Conservation (phyloP, 1,140 invertebrate genomes). For the Drosophila lowei region DNA sequence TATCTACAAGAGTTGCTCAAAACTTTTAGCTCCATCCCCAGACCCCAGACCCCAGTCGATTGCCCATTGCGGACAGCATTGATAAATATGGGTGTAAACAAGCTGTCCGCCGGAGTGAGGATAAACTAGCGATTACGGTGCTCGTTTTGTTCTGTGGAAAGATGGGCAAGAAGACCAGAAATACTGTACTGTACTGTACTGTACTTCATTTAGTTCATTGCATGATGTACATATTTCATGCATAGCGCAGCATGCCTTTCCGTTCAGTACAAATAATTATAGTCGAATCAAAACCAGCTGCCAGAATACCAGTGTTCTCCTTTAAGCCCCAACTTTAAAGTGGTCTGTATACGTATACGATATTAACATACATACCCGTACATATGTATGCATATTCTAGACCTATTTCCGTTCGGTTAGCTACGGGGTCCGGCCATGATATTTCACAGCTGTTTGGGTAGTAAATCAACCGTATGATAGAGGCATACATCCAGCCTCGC, state of each 20-base stretch:
- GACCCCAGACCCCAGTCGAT: slow-evolving; percentile 10
- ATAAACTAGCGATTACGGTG: slow-evolving; percentile 23
- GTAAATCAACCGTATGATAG: slow-evolving; percentile 69
- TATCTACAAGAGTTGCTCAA: slow-evolving; percentile 49
- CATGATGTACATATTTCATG: too few relatives aligned
- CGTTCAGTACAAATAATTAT: too few relatives aligned
- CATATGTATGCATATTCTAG: slow-evolving; percentile 10
- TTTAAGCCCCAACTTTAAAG: slow-evolving; percentile 13
- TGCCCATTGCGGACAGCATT: slow-evolving; percentile 28
- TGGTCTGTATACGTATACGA: slow-evolving; percentile 4
- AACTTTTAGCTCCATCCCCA: slow-evolving; percentile 15
- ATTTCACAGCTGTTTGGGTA: slow-evolving; percentile 67
- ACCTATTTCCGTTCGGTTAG: slow-evolving; percentile 34
- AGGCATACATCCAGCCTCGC: slow-evolving; percentile 39
- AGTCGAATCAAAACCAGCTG: too few relatives aligned
- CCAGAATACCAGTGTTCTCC: too few relatives aligned
- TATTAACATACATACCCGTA: not conserved
- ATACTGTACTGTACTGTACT: too few relatives aligned
- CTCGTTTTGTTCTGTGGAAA: slow-evolving; percentile 14
- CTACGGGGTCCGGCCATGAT: slow-evolving; percentile 27
- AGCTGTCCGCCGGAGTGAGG: slow-evolving; percentile 17
- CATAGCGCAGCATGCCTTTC: too few relatives aligned
- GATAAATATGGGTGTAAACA: slow-evolving; percentile 54
- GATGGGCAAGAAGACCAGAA: not conserved
- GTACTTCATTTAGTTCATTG: too few relatives aligned